phyloP scores from a whole-genome alignment of 2,888 invertebrate species.

The Pterostichus niger region DNA sequence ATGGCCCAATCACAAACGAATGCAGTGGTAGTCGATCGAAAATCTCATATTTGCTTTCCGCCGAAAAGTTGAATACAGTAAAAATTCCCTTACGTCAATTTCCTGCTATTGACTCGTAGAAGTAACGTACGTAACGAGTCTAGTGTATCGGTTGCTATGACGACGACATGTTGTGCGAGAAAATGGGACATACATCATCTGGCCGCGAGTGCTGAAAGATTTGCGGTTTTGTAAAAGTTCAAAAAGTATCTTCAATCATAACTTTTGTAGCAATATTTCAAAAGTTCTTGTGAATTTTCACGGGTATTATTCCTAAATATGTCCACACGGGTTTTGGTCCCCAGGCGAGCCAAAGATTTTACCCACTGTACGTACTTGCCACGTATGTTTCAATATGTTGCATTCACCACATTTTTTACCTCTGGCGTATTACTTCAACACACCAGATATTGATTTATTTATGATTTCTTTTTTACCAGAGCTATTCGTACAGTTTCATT shows the following conservation, averaged over 20 bases:
- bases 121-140: constrained; percentile 30
- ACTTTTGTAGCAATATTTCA: constrained; percentile 67
- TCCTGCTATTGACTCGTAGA: constrained; percentile 41
- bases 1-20: background rate
- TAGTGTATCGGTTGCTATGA: constrained; percentile 49
- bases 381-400: constrained; percentile 48
- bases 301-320: constrained; percentile 65
- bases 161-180: constrained; percentile 49
- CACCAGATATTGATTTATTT: constrained; percentile 22
- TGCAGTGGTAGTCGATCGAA: constrained; percentile 13
- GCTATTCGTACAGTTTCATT: too few relatives aligned
- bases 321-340: constrained; percentile 47
- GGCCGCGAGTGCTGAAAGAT: constrained; percentile 65
- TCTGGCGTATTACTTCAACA: background rate
- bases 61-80: constrained; percentile 58
- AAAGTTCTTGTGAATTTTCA: constrained; percentile 66
- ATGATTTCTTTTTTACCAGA: background rate
- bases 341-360: constrained; percentile 1
- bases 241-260: constrained; percentile 67
- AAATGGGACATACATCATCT: constrained; percentile 65
- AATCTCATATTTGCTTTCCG: constrained; percentile 56
- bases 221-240: constrained; percentile 67
- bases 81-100: constrained; percentile 63
- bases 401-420: background rate
- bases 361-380: background rate